Percentiles rank a stretch among this genome's conserved stretches.
Evolutionary conservation across 2,113 vertebrate species (phyloP).

Genomic region (Leucoraja erinaceus): DNA sequence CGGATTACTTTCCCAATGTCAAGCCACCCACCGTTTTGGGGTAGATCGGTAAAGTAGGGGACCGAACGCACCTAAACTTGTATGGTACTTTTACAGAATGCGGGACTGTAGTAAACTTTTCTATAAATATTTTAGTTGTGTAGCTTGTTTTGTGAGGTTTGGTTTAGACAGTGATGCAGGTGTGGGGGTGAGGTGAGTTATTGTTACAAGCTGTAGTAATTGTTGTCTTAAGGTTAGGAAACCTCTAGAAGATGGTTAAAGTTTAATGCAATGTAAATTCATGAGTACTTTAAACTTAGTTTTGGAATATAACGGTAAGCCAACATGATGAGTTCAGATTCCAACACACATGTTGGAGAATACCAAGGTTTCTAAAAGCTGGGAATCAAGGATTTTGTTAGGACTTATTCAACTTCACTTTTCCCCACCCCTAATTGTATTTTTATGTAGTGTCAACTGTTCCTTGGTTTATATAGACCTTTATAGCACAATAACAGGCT

Average conservation of each 20-base stretch:
- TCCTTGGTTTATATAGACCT: neutral
- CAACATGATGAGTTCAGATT: neutral
- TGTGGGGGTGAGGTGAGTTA: neutral
- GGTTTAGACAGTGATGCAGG: slow-evolving; percentile 14
- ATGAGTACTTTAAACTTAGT: slow-evolving; percentile 17
- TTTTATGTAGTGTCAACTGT: neutral
- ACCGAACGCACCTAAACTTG: neutral
- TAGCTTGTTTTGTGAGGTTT: neutral
- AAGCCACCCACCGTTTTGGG: neutral
- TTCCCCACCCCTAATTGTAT: neutral
- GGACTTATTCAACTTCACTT: neutral
- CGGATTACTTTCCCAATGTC: slow-evolving; percentile 1
- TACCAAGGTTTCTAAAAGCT: neutral
- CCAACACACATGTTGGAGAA: neutral
- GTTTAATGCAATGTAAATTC: neutral
- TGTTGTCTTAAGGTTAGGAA: slow-evolving; percentile 12
- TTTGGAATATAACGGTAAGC: slow-evolving; percentile 4
- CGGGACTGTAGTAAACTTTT: neutral
- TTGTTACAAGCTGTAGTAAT: neutral
- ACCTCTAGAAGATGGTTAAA: slow-evolving; percentile 16
- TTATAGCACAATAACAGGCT: neutral
- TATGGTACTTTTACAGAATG: neutral
- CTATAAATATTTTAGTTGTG: neutral
- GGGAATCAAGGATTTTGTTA: neutral
- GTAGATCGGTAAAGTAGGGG: neutral